These are phyloP conservation scores for Mandrillus leucophaeus DNA, from an alignment of 2,113 vertebrate species.

Conservation along the genomic window DNA sequence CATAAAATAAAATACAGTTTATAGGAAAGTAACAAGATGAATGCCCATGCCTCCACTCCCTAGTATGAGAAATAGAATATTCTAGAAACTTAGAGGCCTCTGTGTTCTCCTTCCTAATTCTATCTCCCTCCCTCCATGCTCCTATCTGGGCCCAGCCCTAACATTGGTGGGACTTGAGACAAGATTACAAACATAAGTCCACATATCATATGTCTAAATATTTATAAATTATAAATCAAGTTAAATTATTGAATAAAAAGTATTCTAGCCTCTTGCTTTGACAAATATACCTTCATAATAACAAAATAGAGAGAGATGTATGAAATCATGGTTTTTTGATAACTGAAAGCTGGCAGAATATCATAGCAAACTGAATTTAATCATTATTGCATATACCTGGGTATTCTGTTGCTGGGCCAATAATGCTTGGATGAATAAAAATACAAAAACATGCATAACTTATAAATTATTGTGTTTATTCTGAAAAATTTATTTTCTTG, in stretches of 20 bases:
- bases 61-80: background rate
- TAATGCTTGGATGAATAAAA: background rate
- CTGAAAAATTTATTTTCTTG: background rate
- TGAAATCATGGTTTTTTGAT: background rate
- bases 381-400: background rate
- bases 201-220: background rate
- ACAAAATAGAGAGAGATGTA: background rate
- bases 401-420: background rate
- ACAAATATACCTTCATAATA: conserved; percentile 48
- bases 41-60: accelerated
- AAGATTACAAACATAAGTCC: background rate
- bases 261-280: background rate
- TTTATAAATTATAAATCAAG: conserved; percentile 47
- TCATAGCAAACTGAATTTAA: background rate
- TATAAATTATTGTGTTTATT: background rate
- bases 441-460: background rate
- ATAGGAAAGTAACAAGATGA: background rate
- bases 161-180: background rate
- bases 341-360: background rate
- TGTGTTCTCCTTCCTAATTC: background rate
- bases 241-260: conserved; percentile 33
- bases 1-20: background rate
- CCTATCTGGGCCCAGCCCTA: accelerated
- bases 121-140: background rate
- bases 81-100: background rate